Evolutionary conservation across 1,140 invertebrate genomes (phyloP).

Genomic region (Panagrolaimus sp.): DNA sequence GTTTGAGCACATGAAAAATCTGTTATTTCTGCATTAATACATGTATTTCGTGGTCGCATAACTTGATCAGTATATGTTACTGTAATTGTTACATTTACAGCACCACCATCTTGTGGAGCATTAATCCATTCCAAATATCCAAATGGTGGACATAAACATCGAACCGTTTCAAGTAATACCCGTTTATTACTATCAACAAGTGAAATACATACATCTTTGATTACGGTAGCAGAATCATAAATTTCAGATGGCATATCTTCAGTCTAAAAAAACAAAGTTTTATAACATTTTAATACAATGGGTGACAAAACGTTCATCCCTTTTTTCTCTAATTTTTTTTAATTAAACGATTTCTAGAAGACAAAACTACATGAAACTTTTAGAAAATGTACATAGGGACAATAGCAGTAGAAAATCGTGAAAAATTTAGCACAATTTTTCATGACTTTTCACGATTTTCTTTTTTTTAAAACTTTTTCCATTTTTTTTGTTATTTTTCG

Average conservation of each 20-base stretch:
- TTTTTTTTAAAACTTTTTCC: no score
- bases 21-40: constrained; percentile 32
- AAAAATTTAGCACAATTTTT: no score
- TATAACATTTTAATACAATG: no score
- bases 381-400: no score
- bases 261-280: constrained; percentile 20
- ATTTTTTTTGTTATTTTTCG: no score
- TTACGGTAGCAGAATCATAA: constrained; percentile 37
- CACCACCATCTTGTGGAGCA: constrained; percentile 21
- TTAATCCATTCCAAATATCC: constrained; percentile 37
- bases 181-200: constrained; percentile 22
- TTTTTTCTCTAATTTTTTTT: no score
- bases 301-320: no score
- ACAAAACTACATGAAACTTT: no score
- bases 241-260: constrained; percentile 27
- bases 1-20: constrained; percentile 29
- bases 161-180: constrained; percentile 38
- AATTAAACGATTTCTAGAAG: no score
- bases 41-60: constrained; percentile 36
- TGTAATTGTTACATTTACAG: constrained; percentile 30
- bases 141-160: constrained; percentile 43
- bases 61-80: constrained; percentile 44
- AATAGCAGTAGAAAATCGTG: no score
- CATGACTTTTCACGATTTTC: no score
- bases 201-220: constrained; percentile 41